Base-by-base conservation (phyloP, 2,888 invertebrate species). In the Chrysotoxum bicinctum region DNA sequence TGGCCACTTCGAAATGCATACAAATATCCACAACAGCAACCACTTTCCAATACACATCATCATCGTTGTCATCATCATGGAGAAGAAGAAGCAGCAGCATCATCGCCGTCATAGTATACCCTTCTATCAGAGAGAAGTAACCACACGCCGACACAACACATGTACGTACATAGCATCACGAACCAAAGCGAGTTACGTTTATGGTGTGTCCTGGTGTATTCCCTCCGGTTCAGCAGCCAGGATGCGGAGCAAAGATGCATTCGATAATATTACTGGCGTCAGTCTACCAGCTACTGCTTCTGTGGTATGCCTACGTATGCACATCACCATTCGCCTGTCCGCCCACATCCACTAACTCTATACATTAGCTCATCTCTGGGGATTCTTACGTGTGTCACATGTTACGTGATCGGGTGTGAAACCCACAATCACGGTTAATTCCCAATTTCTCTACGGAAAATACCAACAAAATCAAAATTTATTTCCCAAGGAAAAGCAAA, bases 231-330 rank as follows among this genome's bases (percentile, higher is more conserved):
- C n/a, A 23, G 45, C n/a, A 23, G 45, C 68, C 16, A 19, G 56
- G 48, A 62, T 23, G 52, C 48, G 40, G 19, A 70, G 62, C 19
- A 45, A 58, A 50, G 70, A 45, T 26, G 77, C 72, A 64, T 54
- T 32, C 35, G 48, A 70, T 48, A 75, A 30, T 56, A 75, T 48
- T 50, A n/a, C 81, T 72, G 76, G 58, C 81, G 76, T 81, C 81
- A 76, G 64, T 76, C 64, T 54, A 50, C 48, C 23, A 35, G 26
- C 45, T 58, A 21, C 48, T 75, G 75, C 54, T 80, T 69, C n/a
- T 60, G 58, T 45, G 68, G 52, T 50, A 58, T 66, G 52, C 81
- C 76, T 58, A 60, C 70, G 56, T 66, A 50, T 66, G 70, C 21
- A 64, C 62, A 19, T 62, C 54, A 56, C 60, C 58, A 30, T 19